phyloP scores from a whole-genome alignment of 2,113 vertebrate genomes.

The Zosterops borbonicus region DNA sequence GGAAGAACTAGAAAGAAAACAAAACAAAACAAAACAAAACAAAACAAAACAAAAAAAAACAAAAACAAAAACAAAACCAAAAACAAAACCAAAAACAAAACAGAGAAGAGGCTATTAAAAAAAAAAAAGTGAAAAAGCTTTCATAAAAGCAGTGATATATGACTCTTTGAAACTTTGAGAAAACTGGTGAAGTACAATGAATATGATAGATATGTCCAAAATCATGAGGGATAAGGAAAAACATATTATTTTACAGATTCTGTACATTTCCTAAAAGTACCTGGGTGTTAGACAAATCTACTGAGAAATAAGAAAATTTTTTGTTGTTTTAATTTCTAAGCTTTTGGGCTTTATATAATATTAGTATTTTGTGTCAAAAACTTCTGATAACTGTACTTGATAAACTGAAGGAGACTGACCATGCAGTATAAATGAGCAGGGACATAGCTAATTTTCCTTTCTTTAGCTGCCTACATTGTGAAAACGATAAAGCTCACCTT shows the following conservation, averaged over 20 bases:
- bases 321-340: not conserved
- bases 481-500: not conserved
- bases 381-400: not conserved
- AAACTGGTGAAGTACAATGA: not conserved
- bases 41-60: not conserved
- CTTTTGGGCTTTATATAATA: not conserved
- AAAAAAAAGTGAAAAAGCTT: not conserved
- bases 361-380: not conserved
- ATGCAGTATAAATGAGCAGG: not conserved
- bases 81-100: no score
- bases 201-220: not conserved
- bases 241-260: not conserved
- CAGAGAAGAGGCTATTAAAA: not conserved
- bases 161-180: not conserved
- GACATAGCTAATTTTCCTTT: not conserved
- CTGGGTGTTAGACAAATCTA: not conserved
- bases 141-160: not conserved
- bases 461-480: not conserved
- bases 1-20: not conserved
- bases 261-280: not conserved
- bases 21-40: not conserved
- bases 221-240: not conserved
- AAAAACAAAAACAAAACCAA: not conserved
- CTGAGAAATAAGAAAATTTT: not conserved
- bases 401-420: not conserved